Percentiles rank a stretch among this genome's conserved stretches.
phyloP scores from a whole-genome alignment of 1,140 invertebrate species.

The Yoshiicerus persimilis region DNA sequence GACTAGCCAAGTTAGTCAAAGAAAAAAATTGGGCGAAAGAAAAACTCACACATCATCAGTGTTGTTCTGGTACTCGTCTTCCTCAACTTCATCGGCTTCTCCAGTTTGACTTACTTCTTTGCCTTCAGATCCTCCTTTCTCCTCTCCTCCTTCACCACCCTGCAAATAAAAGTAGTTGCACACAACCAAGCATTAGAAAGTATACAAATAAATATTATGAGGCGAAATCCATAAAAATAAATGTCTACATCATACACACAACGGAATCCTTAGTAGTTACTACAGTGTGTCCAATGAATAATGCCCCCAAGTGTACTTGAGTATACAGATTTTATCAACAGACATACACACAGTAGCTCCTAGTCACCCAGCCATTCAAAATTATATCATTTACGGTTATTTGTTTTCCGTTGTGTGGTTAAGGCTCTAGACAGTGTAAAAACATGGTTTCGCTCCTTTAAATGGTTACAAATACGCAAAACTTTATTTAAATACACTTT shows the following conservation, averaged over 20 bases:
- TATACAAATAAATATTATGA: background rate
- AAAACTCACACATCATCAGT: slow-evolving; percentile 46
- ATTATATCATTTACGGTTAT: too few relatives aligned
- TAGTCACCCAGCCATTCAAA: too few relatives aligned
- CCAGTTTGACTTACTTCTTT: slow-evolving; percentile 45
- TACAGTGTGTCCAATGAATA: background rate
- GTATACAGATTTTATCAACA: too few relatives aligned
- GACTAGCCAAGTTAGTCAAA: background rate
- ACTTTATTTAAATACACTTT: too few relatives aligned
- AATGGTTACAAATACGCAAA: too few relatives aligned
- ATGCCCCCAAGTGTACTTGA: too few relatives aligned
- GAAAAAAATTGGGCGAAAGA: background rate
- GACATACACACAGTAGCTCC: too few relatives aligned
- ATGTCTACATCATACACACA: background rate
- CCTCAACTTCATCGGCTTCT: slow-evolving; percentile 59
- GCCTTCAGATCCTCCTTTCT: slow-evolving; percentile 44
- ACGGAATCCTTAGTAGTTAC: background rate
- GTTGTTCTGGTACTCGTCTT: slow-evolving; percentile 57
- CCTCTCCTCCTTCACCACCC: slow-evolving; percentile 63
- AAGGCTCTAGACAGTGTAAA: too few relatives aligned
- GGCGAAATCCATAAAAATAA: slow-evolving; percentile 1
- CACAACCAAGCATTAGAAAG: background rate
- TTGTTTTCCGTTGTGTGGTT: too few relatives aligned
- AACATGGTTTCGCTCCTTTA: too few relatives aligned
- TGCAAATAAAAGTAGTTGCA: slow-evolving; percentile 1